Base-by-base conservation (phyloP, 2,113 vertebrate genomes). In the Varanus komodoensis region DNA sequence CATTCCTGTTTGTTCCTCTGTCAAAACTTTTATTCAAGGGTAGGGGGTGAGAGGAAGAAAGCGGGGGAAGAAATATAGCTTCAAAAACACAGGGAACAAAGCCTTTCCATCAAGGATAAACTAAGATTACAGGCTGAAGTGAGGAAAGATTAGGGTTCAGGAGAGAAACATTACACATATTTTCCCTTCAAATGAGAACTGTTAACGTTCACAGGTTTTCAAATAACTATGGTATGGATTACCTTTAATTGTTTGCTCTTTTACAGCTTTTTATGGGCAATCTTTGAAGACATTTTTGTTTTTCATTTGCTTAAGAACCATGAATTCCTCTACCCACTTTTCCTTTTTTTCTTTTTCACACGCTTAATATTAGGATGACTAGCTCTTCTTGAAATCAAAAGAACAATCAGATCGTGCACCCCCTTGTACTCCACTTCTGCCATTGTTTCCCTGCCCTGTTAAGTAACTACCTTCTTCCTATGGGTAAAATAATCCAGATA, bases 71-170 rank as follows among this genome's bases (percentile, higher is more conserved):
- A 78, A 88, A 93, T 92, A 92, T n/a, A 77, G 87, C 90, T 95
- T 93, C 84, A 88, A 89, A 95, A 95, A 90, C 81, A 93, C 12
- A 12, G 89, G 93, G 95, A 96, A 95, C 93, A 96, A 96, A 96
- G 95, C 86, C 88, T 81, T 93, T 87, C 91, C 81, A 82, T 95
- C 95, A 95, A 95, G 92, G 88, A 92, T 81, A 90, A 92, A 92
- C 93, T 87, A 93, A 95, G 90, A 94, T 94, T 94, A 91, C 75
- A 95, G 93, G 78, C 52, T 91, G 89, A 75, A 95, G 71, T 48
- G 95, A 93, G 90, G 90, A 96, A 93, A 93, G 93, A 95, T 94
- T 82, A 93, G 87, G 80, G 93, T 93, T 89, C 34, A 87, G 82
- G 90, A 91, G 12, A 93, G 77, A 93, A 94, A 89, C 87, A 93